Evolutionary conservation across 2,113 vertebrate species (phyloP), one percentile per base, ranked within the genome.

Genomic region (Oryzias javanicus): DNA sequence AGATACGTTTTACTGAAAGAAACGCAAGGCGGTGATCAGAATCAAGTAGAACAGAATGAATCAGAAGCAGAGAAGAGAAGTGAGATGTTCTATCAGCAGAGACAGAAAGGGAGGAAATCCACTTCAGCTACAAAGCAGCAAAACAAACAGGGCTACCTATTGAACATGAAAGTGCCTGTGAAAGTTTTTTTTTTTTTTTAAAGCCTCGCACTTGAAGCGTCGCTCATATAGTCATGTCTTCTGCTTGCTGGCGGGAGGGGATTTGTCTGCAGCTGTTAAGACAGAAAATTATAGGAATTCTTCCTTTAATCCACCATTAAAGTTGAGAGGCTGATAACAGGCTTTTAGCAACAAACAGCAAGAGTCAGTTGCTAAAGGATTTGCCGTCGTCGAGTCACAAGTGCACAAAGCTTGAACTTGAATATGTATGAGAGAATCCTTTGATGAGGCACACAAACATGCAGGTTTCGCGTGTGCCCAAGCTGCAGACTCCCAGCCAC

Each of bases 281-380:
- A 78, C 15, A 60, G 55, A 67, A 77, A 81, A 73, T 60, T 77
- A 66, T 51, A 64, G 62, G 76, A 72, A 82, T 76, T 59, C 58
- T 82, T 40, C 66, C 63, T 79, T 79, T 86, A 88, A 85, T 86
- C 84, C 75, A 20, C 66, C 76, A 81, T 80, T 81, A 70, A 75
- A 80, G 74, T 80, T 76, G 65, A 88, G 86, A 78, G 70, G 82
- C 80, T 79, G 78, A 88, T 85, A 82, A 85, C 79, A 73, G 64
- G 80, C 82, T 83, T 81, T 80, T 64, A 83, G 74, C 74, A 63
- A 40, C 74, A 76, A 82, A 75, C 83, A 82, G 72, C 67, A 73
- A 12, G 57, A 78, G 68, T 79, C 66, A 78, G 77, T 78, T 74
- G 65, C 84, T 58, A 19, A 64, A 65, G 86, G 79, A 86, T 85